A percentile compares a stretch with the other conserved stretches of the same genome.
phyloP scores from a whole-genome alignment of 92 coral and sea anemone species.

The Hydrozoanthus gracilis region DNA sequence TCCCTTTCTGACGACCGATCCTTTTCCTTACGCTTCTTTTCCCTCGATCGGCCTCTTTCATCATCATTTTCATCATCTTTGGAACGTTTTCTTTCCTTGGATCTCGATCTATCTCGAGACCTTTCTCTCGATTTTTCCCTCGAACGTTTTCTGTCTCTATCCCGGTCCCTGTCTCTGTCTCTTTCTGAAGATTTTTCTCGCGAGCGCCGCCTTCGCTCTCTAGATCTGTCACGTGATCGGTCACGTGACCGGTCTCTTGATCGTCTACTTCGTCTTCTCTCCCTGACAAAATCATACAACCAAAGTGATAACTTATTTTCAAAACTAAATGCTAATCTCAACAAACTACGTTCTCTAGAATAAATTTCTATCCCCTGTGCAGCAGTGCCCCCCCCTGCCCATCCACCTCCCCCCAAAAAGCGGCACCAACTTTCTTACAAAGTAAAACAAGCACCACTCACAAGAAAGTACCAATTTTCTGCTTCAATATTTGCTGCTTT shows the following conservation, averaged over 20 bases:
- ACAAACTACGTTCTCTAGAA: background rate
- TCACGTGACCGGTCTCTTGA: conserved; percentile 68
- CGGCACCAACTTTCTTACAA: no score
- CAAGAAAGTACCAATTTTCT: no score
- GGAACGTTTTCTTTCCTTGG: conserved; percentile 52
- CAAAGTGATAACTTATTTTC: background rate
- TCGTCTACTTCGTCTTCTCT: conserved; percentile 66
- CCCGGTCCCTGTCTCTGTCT: conserved; percentile 33
- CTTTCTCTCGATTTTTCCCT: conserved; percentile 65
- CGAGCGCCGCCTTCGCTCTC: conserved; percentile 67
- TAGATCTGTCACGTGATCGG: conserved; percentile 58
- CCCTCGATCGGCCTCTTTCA: conserved; percentile 46
- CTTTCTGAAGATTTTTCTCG: conserved; percentile 64
- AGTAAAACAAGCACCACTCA: no score
- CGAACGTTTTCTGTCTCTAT: conserved; percentile 52
- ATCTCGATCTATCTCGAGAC: conserved; percentile 68
- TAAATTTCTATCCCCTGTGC: no score
- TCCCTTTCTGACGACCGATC: conserved; percentile 43
- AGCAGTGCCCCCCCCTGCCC: no score
- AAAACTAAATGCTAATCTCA: background rate
- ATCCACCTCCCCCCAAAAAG: no score
- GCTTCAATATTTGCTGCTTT: no score
- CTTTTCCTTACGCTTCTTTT: conserved; percentile 44
- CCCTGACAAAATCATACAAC: conserved; percentile 44
- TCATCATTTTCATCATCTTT: conserved; percentile 43